These are phyloP conservation scores for Mylabris sibirica DNA, from an alignment of 2,888 invertebrate species.

Conservation along the genomic window DNA sequence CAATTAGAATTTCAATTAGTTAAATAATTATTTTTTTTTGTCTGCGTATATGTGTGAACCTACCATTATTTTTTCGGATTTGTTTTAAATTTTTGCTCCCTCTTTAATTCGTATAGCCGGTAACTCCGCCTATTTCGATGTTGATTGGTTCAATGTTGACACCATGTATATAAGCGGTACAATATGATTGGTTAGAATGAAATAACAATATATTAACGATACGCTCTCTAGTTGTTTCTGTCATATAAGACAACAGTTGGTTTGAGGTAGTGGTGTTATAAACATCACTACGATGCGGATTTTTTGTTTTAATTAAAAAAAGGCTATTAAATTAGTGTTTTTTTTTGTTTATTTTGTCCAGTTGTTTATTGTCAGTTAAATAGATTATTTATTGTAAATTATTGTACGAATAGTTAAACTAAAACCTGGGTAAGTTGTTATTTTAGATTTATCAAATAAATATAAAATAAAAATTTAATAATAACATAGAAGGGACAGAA, in stretches of 20 bases:
- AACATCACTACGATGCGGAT: slow-evolving; percentile 36
- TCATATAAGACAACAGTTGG: slow-evolving; percentile 56
- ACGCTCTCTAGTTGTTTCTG: background rate
- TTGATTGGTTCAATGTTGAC: background rate
- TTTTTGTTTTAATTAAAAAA: slow-evolving; percentile 22
- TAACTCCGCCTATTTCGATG: background rate
- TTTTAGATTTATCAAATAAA: background rate
- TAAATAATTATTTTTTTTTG: background rate
- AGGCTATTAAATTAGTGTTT: slow-evolving; percentile 35
- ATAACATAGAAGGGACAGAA: background rate
- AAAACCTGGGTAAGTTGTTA: slow-evolving; percentile 3
- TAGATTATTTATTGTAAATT: background rate
- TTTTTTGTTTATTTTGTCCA: slow-evolving; percentile 44
- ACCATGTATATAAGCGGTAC: background rate
- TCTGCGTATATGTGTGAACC: background rate
- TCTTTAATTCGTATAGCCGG: background rate
- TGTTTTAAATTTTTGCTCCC: background rate
- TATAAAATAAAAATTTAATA: background rate
- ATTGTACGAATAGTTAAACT: background rate
- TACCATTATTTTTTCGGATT: background rate
- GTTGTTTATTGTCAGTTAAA: slow-evolving; percentile 41
- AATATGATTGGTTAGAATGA: slow-evolving; percentile 8
- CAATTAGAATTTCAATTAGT: background rate
- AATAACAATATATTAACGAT: background rate
- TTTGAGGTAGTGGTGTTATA: slow-evolving; percentile 54